phyloP scores from a whole-genome alignment of 2,888 invertebrate genomes.

The Eustalomyia histrio region DNA sequence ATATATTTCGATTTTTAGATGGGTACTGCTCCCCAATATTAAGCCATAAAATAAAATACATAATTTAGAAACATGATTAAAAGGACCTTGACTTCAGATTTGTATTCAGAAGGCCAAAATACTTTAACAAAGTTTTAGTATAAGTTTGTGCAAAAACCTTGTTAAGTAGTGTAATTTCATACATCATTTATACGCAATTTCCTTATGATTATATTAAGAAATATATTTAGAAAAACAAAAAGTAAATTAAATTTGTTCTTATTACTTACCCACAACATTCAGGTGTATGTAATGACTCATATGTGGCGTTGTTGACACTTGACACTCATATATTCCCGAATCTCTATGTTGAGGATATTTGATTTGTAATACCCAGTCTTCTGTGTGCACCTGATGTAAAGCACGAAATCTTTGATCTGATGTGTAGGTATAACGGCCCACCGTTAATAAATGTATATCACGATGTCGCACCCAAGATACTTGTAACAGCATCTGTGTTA shows the following conservation, averaged over 20 bases:
- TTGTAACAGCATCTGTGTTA: slow-evolving; percentile 84
- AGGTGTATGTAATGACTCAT: slow-evolving; percentile 95
- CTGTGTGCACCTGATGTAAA: slow-evolving; percentile 90
- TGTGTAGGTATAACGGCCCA: slow-evolving; percentile 94
- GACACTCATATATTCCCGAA: slow-evolving; percentile 93
- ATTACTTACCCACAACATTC: slow-evolving; percentile 91
- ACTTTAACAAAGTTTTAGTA: too few species aligned
- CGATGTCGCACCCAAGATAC: slow-evolving; percentile 95
- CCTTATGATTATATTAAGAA: too few species aligned
- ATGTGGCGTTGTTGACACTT: slow-evolving; percentile 95
- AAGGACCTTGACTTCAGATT: too few species aligned
- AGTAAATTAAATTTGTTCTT: background rate
- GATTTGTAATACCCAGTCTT: slow-evolving; percentile 95
- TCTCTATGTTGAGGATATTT: slow-evolving; percentile 95
- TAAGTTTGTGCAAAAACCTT: too few species aligned
- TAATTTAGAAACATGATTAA: too few species aligned
- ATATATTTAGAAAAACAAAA: too few species aligned
- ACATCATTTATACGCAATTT: too few species aligned
- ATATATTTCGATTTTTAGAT: too few species aligned
- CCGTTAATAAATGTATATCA: slow-evolving; percentile 93
- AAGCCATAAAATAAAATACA: too few species aligned
- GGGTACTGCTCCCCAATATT: too few species aligned
- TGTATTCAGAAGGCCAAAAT: too few species aligned
- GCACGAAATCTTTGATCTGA: slow-evolving; percentile 94
- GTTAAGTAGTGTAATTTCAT: too few species aligned